Percentiles rank a stretch among this genome's conserved stretches.
These are phyloP conservation scores for Myotis brandtii DNA, from an alignment of 2,113 vertebrate species.

Conservation along the genomic window DNA sequence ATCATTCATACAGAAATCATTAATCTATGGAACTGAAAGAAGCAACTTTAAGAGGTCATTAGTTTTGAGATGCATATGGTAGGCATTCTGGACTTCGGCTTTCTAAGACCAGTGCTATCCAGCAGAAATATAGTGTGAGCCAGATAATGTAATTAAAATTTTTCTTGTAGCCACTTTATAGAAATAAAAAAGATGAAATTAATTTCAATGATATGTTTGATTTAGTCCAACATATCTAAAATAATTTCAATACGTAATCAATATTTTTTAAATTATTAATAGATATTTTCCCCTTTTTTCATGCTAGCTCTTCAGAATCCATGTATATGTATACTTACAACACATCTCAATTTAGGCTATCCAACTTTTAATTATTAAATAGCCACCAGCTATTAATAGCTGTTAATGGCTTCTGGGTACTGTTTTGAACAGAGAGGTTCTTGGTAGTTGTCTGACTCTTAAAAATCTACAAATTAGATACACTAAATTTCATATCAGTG, in stretches of 20 bases:
- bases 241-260: not conserved
- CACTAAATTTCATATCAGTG: not conserved
- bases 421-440: not conserved
- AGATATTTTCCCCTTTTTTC: not conserved
- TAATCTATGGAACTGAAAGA: not conserved
- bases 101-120: not conserved
- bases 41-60: not conserved
- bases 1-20: not conserved
- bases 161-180: not conserved
- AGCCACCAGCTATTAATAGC: not conserved
- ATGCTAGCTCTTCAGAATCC: not conserved
- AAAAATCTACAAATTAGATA: not conserved
- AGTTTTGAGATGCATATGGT: not conserved
- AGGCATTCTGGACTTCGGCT: not conserved
- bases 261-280: conserved; percentile 8
- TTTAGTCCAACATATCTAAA: not conserved
- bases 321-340: not conserved
- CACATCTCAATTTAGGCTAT: not conserved
- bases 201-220: not conserved
- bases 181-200: conserved; percentile 31
- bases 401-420: not conserved
- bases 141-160: not conserved
- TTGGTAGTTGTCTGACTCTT: not conserved
- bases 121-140: conserved; percentile 19
- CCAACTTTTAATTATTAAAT: not conserved